Conservation (phyloP, 2,797 vertebrate genomes). For the Selene dorsalis region DNA sequence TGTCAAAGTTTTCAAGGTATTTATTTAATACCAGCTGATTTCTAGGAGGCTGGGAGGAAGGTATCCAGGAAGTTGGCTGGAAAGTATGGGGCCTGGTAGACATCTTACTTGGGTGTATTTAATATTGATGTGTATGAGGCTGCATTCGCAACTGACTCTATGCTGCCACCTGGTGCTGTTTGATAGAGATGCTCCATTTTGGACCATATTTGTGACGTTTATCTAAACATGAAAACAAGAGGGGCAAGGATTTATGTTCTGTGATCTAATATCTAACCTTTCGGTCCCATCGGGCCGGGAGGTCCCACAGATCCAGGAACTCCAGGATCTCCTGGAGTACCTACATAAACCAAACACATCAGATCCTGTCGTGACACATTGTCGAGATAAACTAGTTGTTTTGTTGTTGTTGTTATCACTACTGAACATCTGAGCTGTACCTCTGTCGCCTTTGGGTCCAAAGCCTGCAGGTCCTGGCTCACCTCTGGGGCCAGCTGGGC, state of each 20-base stretch:
- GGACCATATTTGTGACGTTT: background rate
- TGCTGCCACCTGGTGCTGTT: conserved; percentile 54
- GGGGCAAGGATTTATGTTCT: background rate
- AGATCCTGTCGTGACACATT: background rate
- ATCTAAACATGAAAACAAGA: background rate
- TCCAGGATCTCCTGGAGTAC: conserved; percentile 86
- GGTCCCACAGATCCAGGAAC: conserved; percentile 83
- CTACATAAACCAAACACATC: conserved; percentile 72
- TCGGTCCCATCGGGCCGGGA: conserved; percentile 85
- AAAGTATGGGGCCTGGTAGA: too few species aligned
- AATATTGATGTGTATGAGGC: background rate
- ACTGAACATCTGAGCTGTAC: conserved; percentile 67
- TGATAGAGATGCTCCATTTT: background rate
- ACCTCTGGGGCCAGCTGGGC: conserved; percentile 89
- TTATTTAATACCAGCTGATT: too few species aligned
- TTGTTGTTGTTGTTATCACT: background rate
- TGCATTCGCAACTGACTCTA: background rate
- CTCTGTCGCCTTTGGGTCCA: conserved; percentile 93
- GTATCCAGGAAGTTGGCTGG: too few species aligned
- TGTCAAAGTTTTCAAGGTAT: too few species aligned
- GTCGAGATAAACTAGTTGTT: background rate
- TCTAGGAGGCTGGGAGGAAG: too few species aligned
- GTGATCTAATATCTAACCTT: conserved; percentile 86
- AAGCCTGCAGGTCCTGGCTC: conserved; percentile 88
- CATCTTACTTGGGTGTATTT: background rate